Evolutionary conservation across 2,888 invertebrate species (phyloP).

Genomic region (Parochlus steinenii): DNA sequence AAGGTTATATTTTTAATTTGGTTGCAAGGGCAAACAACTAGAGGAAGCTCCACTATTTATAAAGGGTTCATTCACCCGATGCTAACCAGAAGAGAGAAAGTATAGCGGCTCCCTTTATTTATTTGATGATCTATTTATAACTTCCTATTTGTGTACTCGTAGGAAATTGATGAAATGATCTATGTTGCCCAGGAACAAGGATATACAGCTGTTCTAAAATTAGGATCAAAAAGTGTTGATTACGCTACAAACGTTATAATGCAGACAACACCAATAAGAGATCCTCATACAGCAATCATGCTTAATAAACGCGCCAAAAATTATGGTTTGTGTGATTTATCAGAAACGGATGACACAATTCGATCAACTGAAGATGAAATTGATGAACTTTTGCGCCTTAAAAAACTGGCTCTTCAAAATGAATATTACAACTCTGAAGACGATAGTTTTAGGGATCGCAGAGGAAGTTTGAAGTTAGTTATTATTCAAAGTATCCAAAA

Average conservation of each 20-base stretch:
- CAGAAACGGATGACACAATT: constrained; percentile 10
- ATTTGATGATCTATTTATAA: neutral
- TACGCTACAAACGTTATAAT: constrained; percentile 11
- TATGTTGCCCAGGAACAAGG: constrained; percentile 10
- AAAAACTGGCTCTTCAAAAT: neutral
- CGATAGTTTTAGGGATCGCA: constrained; percentile 12
- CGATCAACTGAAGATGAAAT: constrained; percentile 14
- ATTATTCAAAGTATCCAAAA: constrained; percentile 1
- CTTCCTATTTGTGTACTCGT: neutral
- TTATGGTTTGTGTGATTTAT: constrained; percentile 7
- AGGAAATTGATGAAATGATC: constrained; percentile 12
- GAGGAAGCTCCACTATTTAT: constrained; percentile 6
- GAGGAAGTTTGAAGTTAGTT: constrained; percentile 21
- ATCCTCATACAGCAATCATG: neutral
- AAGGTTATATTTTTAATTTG: constrained; percentile 10
- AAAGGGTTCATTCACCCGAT: constrained; percentile 9
- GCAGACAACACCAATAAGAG: constrained; percentile 6
- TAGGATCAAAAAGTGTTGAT: constrained; percentile 10
- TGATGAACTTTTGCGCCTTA: constrained; percentile 8
- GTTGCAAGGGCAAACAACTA: constrained; percentile 6
- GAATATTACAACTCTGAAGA: constrained; percentile 11
- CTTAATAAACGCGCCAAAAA: constrained; percentile 6
- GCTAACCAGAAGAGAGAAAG: constrained; percentile 1
- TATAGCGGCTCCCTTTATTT: neutral
- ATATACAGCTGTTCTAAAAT: constrained; percentile 7